Conservation (phyloP, 2,797 vertebrate genomes). For the Salarias fasciatus region DNA sequence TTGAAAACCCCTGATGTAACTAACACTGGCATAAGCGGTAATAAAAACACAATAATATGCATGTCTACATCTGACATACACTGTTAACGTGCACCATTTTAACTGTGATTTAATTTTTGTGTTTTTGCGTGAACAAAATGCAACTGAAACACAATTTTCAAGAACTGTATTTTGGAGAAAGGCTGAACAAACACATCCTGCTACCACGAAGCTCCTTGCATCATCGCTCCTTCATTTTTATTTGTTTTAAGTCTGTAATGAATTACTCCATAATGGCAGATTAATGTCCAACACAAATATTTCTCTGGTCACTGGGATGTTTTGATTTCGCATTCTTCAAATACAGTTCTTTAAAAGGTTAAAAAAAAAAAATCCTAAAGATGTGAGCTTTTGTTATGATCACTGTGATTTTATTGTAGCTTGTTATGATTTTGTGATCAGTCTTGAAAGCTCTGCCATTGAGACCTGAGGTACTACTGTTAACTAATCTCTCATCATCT, state of each 20-base stretch:
- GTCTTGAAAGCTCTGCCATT: conserved; percentile 21
- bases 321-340: conserved; percentile 14
- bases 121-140: conserved; percentile 1
- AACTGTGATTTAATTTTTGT: conserved; percentile 31
- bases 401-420: conserved; percentile 1
- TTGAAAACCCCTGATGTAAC: not conserved
- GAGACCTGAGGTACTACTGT: conserved; percentile 35
- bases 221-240: not conserved
- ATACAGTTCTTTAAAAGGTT: conserved; percentile 26
- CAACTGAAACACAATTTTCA: conserved; percentile 1
- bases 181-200: not conserved
- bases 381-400: conserved; percentile 10
- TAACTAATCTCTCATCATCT: conserved; percentile 14
- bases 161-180: conserved; percentile 35
- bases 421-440: conserved; percentile 12
- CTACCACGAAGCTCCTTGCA: not conserved
- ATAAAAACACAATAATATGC: no score
- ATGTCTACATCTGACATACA: not conserved
- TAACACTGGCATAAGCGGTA: conserved; percentile 1
- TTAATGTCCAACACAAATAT: not conserved
- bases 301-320: no score
- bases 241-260: not conserved
- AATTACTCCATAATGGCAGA: no score
- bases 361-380: not conserved
- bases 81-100: conserved; percentile 21